Base-by-base conservation (phyloP, 2,113 vertebrate species). In the Anhinga anhinga region DNA sequence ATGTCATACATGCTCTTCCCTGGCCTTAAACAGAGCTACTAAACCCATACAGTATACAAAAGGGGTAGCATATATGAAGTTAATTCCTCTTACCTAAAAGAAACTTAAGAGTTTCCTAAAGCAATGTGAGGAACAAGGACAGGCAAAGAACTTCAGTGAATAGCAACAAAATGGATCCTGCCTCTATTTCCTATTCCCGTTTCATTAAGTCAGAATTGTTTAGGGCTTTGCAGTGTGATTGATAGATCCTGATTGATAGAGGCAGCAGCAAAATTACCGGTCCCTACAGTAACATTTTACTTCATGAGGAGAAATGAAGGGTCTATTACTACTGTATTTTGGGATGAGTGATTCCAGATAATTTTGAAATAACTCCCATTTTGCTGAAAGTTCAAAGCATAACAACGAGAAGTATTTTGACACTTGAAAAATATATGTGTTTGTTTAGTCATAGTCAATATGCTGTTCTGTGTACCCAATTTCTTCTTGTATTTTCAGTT, bases 171-270 rank as follows among this genome's bases (percentile, higher is more conserved):
- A 84, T 42, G 12, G 15, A 88, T 77, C 18, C 21, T 90, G 40
- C 52, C 59, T 92, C 44, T 90, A 30, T 47, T 67, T 89, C 49
- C 42, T 74, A 23, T 71, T 93, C 50, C 42, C 30, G 40, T 80
- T 90, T 85, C 15, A 26, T 63, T 63, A 91, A 65, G 53, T 88
- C 73, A 67, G 50, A 92, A 62, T 67, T 72, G 55, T 70, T 93
- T 74, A 52, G 70, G 45, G 38, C 14, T 91, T 82, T 92, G 70
- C 50, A 53, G 27, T 40, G 12, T 82, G 92, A 97, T 71, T 92
- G 82, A 96, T 96, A 26, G n/a, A 89, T 59, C 40, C 77, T 77
- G 56, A 84, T 50, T 82, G 82, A 84, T 40, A 92, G 82, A 90
- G 56, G 59, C 27, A 71, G 74, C 26, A 93, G 74, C 40, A 82